Percentiles rank a stretch among this genome's conserved stretches.
These are phyloP conservation scores for Heliconius eleuchia DNA, from an alignment of 1,140 invertebrate species.

Conservation along the genomic window DNA sequence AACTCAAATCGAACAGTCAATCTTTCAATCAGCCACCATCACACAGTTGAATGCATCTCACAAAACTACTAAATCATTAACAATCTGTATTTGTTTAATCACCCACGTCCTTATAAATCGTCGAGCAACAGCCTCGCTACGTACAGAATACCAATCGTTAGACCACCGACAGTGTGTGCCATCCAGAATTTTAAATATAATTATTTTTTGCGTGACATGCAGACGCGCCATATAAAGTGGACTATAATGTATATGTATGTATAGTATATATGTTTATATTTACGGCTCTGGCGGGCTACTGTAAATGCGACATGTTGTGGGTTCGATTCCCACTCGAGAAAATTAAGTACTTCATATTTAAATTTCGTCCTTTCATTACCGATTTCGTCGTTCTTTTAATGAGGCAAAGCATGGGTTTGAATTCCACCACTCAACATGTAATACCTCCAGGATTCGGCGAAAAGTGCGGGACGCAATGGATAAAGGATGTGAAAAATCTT, in stretches of 20 bases:
- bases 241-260: neutral
- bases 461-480: too few species aligned
- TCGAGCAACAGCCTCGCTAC: constrained; percentile 40
- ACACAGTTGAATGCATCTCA: constrained; percentile 13
- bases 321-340: too few species aligned
- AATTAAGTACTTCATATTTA: too few species aligned
- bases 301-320: too few species aligned
- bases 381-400: too few species aligned
- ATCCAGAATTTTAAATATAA: constrained; percentile 51
- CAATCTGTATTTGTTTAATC: constrained; percentile 53
- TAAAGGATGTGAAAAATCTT: too few species aligned
- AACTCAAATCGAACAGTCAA: neutral
- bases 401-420: too few species aligned
- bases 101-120: constrained; percentile 46
- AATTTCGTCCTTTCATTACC: too few species aligned
- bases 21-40: neutral
- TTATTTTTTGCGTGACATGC: constrained; percentile 44
- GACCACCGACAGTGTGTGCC: constrained; percentile 57
- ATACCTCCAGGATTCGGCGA: too few species aligned
- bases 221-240: constrained; percentile 14
- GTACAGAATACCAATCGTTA: constrained; percentile 55
- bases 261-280: neutral
- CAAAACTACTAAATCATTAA: constrained; percentile 44
- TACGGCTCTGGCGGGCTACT: neutral
- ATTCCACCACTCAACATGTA: too few species aligned